These are phyloP conservation scores for Scaptomyza graminum DNA, from an alignment of 1,140 invertebrate species.

Conservation along the genomic window DNA sequence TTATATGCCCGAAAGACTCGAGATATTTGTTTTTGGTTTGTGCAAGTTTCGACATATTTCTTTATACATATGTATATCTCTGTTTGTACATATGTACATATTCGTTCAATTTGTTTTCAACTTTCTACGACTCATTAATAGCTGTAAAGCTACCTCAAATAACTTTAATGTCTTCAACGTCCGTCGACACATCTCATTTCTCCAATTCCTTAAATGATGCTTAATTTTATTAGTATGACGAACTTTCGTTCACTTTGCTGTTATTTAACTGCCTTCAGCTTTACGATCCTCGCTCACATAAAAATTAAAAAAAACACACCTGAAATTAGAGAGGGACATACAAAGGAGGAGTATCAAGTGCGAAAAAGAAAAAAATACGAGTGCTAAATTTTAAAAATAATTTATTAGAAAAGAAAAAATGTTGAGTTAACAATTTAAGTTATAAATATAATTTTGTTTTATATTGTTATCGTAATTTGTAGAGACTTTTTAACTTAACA, in stretches of 20 bases:
- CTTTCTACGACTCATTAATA: neutral
- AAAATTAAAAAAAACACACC: constrained; percentile 8
- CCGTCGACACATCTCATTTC: neutral
- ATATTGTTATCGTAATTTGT: no score
- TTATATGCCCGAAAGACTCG: constrained; percentile 11
- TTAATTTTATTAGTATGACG: constrained; percentile 36
- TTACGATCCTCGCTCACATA: constrained; percentile 42
- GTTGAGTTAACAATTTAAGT: no score
- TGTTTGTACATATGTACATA: neutral
- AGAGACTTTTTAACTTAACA: no score
- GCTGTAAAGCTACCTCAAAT: neutral
- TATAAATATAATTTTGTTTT: no score
- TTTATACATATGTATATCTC: neutral
- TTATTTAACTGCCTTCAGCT: constrained; percentile 20
- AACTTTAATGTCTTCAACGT: constrained; percentile 1
- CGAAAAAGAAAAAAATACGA: no score
- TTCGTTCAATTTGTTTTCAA: neutral
- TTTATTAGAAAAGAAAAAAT: no score
- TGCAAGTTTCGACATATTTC: neutral
- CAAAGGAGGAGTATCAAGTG: neutral
- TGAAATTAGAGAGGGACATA: neutral
- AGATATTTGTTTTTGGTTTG: neutral
- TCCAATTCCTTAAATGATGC: constrained; percentile 23
- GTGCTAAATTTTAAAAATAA: neutral
- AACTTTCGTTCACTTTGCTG: constrained; percentile 31